A percentile compares a stretch with the other conserved stretches of the same genome.
Evolutionary conservation across 2,888 invertebrate species (phyloP).

Genomic region (Blomia tropicalis): DNA sequence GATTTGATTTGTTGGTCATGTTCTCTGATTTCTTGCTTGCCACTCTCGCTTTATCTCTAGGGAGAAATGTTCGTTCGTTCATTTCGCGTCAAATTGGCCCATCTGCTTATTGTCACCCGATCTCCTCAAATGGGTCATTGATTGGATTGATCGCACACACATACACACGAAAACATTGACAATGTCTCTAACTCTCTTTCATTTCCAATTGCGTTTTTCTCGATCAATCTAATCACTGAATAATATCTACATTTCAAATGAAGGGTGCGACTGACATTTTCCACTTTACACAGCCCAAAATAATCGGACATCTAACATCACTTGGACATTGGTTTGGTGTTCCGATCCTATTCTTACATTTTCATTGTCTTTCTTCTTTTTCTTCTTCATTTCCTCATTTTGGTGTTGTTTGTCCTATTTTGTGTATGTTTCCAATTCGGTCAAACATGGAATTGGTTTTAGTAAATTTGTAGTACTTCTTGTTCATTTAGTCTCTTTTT

Average conservation of each 20-base stretch:
- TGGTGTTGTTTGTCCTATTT: too few species aligned
- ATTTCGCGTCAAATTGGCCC: background rate
- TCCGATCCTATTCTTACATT: background rate
- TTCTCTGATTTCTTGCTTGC: too few species aligned
- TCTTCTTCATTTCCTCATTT: background rate
- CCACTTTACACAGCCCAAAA: too few species aligned
- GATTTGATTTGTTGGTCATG: constrained; percentile 3
- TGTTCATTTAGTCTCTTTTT: too few species aligned
- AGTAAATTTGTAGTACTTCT: background rate
- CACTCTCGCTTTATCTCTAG: too few species aligned
- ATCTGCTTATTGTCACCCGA: background rate
- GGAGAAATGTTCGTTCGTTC: background rate
- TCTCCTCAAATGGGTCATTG: constrained; percentile 12
- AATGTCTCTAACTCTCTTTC: background rate
- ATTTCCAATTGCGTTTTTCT: too few species aligned
- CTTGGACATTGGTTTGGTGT: background rate
- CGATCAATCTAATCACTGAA: too few species aligned
- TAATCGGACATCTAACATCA: too few species aligned
- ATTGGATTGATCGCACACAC: constrained; percentile 6
- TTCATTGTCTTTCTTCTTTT: background rate
- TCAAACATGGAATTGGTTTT: constrained; percentile 13
- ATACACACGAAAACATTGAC: background rate
- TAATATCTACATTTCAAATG: too few species aligned
- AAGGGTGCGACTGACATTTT: too few species aligned
- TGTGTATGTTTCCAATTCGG: background rate